These are phyloP conservation scores for Griposia aprilina DNA, from an alignment of 2,888 invertebrate species.

Conservation along the genomic window DNA sequence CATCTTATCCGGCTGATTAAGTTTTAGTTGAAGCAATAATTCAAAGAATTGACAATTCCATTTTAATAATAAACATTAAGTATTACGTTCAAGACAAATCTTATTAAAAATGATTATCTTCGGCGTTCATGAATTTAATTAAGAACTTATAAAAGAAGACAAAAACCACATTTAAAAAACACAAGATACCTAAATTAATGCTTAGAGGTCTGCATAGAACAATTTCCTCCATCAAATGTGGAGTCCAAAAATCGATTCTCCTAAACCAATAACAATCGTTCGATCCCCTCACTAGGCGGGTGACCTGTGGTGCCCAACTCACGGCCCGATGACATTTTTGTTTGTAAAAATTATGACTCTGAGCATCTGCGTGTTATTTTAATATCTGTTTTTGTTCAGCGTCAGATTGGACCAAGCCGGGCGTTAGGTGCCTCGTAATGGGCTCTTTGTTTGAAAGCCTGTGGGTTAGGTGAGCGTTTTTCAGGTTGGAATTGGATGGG, in stretches of 20 bases:
- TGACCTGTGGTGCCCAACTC: constrained; percentile 68
- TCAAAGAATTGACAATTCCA: background rate
- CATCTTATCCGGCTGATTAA: no score
- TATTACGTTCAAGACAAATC: no score
- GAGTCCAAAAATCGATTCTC: constrained; percentile 32
- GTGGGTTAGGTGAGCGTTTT: constrained; percentile 16
- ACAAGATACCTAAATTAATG: background rate
- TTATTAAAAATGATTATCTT: background rate
- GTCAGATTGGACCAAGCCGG: constrained; percentile 63
- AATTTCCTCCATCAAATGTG: background rate
- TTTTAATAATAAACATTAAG: background rate
- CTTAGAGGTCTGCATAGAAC: background rate
- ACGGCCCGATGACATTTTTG: constrained; percentile 72
- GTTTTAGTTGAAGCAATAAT: background rate
- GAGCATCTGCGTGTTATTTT: constrained; percentile 64
- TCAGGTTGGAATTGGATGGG: constrained; percentile 36
- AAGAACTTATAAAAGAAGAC: background rate
- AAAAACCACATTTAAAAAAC: background rate
- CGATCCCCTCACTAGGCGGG: constrained; percentile 53
- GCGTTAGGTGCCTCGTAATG: constrained; percentile 60
- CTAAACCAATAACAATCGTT: constrained; percentile 22
- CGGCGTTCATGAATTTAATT: background rate
- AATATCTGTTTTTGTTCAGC: constrained; percentile 64
- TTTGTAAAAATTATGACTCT: constrained; percentile 70
- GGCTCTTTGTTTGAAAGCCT: constrained; percentile 51